Conservation (phyloP, 2,113 vertebrate genomes). For the Odontesthes bonariensis region DNA sequence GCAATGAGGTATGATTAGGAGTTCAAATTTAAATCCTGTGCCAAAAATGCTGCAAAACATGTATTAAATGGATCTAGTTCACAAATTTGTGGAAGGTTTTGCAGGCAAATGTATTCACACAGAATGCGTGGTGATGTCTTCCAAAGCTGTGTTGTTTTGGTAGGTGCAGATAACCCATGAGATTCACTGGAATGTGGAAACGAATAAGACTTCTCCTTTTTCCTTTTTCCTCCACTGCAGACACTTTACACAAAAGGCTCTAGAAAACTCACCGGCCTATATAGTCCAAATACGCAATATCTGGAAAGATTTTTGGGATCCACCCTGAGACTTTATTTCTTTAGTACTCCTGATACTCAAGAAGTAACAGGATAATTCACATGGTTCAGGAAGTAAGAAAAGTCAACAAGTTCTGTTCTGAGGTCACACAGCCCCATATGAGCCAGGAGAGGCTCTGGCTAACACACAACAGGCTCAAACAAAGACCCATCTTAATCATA, state of each 20-base stretch:
- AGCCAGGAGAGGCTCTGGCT: conserved; percentile 36
- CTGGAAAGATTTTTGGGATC: not conserved
- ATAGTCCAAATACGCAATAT: not conserved
- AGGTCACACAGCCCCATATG: conserved; percentile 27
- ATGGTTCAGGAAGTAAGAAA: not conserved
- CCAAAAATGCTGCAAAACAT: too few relatives aligned
- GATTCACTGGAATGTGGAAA: conserved; percentile 62
- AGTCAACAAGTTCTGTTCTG: conserved; percentile 5
- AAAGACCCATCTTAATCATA: conserved; percentile 32
- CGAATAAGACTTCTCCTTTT: conserved; percentile 21
- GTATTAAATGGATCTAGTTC: too few relatives aligned
- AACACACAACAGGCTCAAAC: conserved; percentile 40
- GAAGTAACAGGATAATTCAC: conserved; percentile 12
- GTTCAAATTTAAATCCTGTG: too few relatives aligned
- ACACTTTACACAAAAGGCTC: not conserved
- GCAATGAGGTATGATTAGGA: not conserved
- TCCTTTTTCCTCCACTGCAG: conserved; percentile 7
- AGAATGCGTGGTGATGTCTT: conserved; percentile 4
- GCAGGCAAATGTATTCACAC: not conserved
- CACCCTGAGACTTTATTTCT: not conserved
- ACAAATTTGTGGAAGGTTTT: not conserved
- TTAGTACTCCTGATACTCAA: not conserved
- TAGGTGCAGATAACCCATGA: conserved; percentile 39
- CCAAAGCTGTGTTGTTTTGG: conserved; percentile 23
- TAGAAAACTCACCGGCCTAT: not conserved